These are phyloP conservation scores for Lordiphosa mommai DNA, from an alignment of 1,140 invertebrate species.

Conservation along the genomic window DNA sequence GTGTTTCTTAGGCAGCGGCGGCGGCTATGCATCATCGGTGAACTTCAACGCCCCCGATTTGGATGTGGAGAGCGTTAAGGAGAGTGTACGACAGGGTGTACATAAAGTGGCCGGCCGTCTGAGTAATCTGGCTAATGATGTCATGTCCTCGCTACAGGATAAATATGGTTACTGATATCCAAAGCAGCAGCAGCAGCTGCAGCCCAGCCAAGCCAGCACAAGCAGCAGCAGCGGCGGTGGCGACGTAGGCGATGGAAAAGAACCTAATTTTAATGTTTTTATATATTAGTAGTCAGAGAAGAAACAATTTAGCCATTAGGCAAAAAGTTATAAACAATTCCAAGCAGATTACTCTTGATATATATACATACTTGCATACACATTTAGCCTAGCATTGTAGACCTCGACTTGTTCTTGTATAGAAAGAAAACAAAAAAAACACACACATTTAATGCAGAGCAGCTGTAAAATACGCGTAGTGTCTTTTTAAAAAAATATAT, in stretches of 20 bases:
- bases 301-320: constrained; percentile 31
- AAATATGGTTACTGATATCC: constrained; percentile 82
- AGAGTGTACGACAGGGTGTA: constrained; percentile 97
- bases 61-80: constrained; percentile 92
- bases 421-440: constrained; percentile 18
- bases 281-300: constrained; percentile 42
- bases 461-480: constrained; percentile 44
- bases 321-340: constrained; percentile 54
- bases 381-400: constrained; percentile 24
- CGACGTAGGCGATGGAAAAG: background rate
- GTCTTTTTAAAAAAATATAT: constrained; percentile 44
- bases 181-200: background rate
- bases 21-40: constrained; percentile 59
- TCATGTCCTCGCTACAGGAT: constrained; percentile 95
- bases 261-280: constrained; percentile 42
- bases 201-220: background rate
- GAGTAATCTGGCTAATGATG: constrained; percentile 95
- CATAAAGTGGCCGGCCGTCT: constrained; percentile 97
- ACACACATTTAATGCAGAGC: constrained; percentile 14
- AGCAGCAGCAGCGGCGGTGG: background rate
- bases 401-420: constrained; percentile 28
- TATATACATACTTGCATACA: too few species aligned
- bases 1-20: constrained; percentile 8
- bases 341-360: constrained; percentile 26
- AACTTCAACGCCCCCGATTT: constrained; percentile 83